Conservation (phyloP, 2,797 vertebrate species). For the Karalla daura region DNA sequence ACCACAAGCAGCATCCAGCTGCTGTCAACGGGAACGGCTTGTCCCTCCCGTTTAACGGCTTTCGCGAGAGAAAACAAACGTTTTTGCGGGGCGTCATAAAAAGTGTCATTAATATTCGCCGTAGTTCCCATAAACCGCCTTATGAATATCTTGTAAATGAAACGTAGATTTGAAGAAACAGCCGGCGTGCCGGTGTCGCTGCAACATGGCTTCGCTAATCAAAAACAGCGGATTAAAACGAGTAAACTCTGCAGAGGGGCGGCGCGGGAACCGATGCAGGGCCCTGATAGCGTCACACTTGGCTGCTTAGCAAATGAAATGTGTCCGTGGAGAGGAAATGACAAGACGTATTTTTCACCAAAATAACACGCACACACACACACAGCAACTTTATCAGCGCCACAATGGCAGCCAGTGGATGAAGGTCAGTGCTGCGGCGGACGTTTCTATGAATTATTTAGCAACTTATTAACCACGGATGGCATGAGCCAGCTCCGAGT, state of each 20-base stretch:
- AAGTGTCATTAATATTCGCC: slow-evolving; percentile 58
- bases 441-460: background rate
- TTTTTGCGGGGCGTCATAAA: slow-evolving; percentile 60
- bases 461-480: background rate
- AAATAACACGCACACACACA: background rate
- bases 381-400: background rate
- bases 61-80: slow-evolving; percentile 59
- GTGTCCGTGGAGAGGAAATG: slow-evolving; percentile 2
- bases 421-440: background rate
- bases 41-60: slow-evolving; percentile 31
- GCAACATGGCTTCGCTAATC: background rate
- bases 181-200: slow-evolving; percentile 15
- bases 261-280: slow-evolving; percentile 22
- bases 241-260: slow-evolving; percentile 20
- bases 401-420: slow-evolving; percentile 5
- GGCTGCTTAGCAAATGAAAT: slow-evolving; percentile 29
- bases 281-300: slow-evolving; percentile 20
- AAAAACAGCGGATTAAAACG: slow-evolving; percentile 9
- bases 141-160: slow-evolving; percentile 31
- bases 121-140: slow-evolving; percentile 41
- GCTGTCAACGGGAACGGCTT: slow-evolving; percentile 63
- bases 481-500: background rate
- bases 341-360: slow-evolving; percentile 33
- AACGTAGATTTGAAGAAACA: slow-evolving; percentile 22
- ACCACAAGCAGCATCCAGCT: slow-evolving; percentile 66